Conservation (phyloP, 2,113 vertebrate genomes). For the Calidris pugnax region DNA sequence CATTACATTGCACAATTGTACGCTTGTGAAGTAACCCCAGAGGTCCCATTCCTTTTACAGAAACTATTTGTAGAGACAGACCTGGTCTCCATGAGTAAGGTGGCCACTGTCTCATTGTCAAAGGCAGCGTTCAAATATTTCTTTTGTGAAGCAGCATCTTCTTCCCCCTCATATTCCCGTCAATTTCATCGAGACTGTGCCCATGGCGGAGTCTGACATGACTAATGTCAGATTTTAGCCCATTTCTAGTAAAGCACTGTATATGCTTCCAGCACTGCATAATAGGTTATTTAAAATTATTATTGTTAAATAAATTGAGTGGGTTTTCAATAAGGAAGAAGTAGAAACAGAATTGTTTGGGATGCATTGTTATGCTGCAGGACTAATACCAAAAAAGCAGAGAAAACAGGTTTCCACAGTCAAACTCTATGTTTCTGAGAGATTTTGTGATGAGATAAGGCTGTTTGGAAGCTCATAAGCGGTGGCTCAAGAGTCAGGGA, state of each 20-base stretch:
- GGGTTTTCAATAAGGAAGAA: background rate
- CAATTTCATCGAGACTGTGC: background rate
- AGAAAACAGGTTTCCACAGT: background rate
- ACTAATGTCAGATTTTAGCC: background rate
- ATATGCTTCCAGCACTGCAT: background rate
- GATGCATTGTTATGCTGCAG: background rate
- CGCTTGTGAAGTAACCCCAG: background rate
- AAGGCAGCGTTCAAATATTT: background rate
- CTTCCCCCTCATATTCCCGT: background rate
- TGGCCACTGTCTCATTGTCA: background rate
- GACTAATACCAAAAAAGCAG: background rate
- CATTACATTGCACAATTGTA: background rate
- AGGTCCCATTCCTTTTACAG: background rate
- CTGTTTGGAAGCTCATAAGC: background rate
- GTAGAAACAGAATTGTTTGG: background rate
- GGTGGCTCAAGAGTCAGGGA: background rate
- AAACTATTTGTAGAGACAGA: background rate
- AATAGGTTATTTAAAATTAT: background rate
- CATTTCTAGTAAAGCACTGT: background rate
- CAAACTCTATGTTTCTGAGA: background rate
- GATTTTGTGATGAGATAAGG: background rate
- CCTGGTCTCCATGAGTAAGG: background rate
- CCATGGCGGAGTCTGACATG: background rate
- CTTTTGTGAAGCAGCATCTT: background rate
- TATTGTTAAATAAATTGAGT: background rate